Conservation (phyloP, 1,140 invertebrate species). For the Pteromalus puparum region DNA sequence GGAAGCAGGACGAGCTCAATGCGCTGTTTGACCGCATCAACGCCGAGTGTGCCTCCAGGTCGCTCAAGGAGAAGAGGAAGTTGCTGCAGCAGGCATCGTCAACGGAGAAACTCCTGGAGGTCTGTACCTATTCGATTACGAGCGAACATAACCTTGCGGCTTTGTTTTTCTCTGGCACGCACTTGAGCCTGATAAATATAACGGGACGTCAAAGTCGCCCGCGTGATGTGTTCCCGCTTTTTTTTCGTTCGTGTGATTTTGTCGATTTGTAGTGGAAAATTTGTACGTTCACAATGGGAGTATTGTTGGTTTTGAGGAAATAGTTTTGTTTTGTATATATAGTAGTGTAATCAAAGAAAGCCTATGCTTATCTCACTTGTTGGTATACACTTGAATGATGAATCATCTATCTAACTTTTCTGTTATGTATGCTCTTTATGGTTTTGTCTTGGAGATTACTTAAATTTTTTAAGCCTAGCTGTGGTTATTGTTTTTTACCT, state of each 20-base stretch:
- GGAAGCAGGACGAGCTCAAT: constrained; percentile 41
- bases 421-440: not conserved
- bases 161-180: constrained; percentile 21
- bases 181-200: not conserved
- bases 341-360: not conserved
- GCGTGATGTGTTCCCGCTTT: not conserved
- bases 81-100: not conserved
- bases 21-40: constrained; percentile 43
- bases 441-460: not conserved
- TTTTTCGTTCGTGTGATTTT: not conserved
- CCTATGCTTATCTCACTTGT: not conserved
- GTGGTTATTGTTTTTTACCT: not conserved
- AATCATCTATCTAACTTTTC: constrained; percentile 6
- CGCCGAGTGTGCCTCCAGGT: constrained; percentile 39
- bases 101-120: not conserved
- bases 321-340: not conserved
- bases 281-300: not conserved
- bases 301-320: not conserved
- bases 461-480: not conserved
- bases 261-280: not conserved
- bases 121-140: not conserved
- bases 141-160: constrained; percentile 35
- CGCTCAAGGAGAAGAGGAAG: constrained; percentile 21
- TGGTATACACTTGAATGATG: not conserved
- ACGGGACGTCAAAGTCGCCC: not conserved